Conservation (phyloP, 2,797 vertebrate species). For the Halcyon chelicuti region DNA sequence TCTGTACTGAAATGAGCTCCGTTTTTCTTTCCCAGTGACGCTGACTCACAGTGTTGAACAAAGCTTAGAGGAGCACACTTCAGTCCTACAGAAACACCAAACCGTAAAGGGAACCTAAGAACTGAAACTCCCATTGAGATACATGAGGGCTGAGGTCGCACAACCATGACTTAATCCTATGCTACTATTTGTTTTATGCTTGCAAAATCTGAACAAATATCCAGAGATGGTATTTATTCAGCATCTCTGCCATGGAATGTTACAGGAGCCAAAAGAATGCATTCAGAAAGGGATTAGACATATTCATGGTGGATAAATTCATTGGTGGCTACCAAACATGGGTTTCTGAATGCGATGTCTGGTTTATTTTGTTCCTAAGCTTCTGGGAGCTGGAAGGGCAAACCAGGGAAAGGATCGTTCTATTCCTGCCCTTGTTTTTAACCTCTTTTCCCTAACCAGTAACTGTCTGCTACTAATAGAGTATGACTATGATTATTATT, state of each 20-base stretch:
- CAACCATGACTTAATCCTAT: slow-evolving; percentile 3
- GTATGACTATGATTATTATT: not conserved
- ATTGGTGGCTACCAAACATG: not conserved
- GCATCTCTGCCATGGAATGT: not conserved
- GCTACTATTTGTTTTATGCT: slow-evolving; percentile 20
- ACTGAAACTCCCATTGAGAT: not conserved
- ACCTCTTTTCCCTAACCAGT: not conserved
- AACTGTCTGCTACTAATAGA: not conserved
- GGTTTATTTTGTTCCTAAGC: not conserved
- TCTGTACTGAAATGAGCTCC: accelerated
- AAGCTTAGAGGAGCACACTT: not conserved
- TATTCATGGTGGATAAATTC: not conserved
- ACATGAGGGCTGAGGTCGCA: not conserved
- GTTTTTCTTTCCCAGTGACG: not conserved
- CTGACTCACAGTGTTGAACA: not conserved
- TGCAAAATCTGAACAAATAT: slow-evolving; percentile 42
- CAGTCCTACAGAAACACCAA: slow-evolving; percentile 11
- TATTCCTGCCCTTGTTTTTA: not conserved
- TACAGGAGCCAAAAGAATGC: not conserved
- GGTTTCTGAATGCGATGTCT: not conserved
- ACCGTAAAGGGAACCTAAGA: not conserved
- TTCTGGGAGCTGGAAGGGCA: not conserved
- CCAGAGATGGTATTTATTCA: slow-evolving; percentile 1
- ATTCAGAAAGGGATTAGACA: not conserved
- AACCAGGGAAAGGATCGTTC: not conserved